A percentile compares a stretch with the other conserved stretches of the same genome.
Conservation (phyloP, 1,140 invertebrate genomes). For the Neelides sp. region DNA sequence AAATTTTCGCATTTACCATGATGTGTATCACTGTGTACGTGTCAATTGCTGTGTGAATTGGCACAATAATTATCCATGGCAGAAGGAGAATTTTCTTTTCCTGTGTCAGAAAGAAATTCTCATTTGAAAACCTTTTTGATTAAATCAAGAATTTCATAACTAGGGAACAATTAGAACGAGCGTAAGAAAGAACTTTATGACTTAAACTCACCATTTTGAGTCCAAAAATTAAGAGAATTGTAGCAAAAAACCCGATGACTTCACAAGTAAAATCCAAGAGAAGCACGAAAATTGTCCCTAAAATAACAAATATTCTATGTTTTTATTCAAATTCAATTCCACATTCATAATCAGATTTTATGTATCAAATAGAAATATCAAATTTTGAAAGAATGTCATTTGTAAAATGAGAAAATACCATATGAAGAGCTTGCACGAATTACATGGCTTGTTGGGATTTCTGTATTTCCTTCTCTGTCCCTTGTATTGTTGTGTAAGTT, state of each 20-base stretch:
- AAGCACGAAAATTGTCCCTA: constrained; percentile 3
- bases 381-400: not conserved
- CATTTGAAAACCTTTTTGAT: not conserved
- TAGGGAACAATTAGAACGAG: no score
- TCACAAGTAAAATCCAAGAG: constrained; percentile 19
- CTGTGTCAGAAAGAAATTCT: constrained; percentile 3
- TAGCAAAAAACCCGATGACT: constrained; percentile 18
- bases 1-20: constrained; percentile 20
- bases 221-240: constrained; percentile 19
- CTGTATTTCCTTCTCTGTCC: not conserved
- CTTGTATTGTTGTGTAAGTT: not conserved
- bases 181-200: no score
- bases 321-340: not conserved
- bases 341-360: not conserved
- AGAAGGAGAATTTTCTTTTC: constrained; percentile 10
- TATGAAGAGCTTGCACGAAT: not conserved
- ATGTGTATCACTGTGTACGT: constrained; percentile 10
- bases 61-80: constrained; percentile 26
- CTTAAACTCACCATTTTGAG: constrained; percentile 12
- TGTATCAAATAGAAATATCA: not conserved
- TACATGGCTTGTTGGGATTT: not conserved
- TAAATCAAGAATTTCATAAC: no score
- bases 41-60: constrained; percentile 20
- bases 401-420: not conserved
- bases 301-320: not conserved